Base-by-base conservation (phyloP, 2,888 invertebrate species). In the Ceriagrion tenellum region DNA sequence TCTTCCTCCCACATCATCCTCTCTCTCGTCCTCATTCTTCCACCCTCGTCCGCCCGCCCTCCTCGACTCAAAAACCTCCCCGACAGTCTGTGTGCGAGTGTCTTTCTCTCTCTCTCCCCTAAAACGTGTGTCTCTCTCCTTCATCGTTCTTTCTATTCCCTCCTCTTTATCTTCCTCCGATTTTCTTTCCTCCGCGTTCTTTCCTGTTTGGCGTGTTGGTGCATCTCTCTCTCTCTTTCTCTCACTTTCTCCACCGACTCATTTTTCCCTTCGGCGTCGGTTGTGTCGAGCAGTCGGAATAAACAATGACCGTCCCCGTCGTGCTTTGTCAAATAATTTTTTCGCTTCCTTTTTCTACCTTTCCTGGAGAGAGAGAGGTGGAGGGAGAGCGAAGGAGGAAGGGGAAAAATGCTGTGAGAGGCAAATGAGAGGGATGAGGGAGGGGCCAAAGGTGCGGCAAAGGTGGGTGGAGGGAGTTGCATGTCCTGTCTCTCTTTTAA, bases 241-340 rank as follows among this genome's bases (percentile, higher is more conserved):
- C 30, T n/a, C 59, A 59, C 16, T 91, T 23, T 89, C 55, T 13
- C 89, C 10, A 0, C 89, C 23, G 2, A 47, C 89, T 55, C 23
- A 26, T 26, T 89, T 55, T n/a, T 55, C 89, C 47, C 26, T 6
- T 55, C 89, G 0, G 26, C 91, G 30, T 91, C 63, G 81, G 81
- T 35, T 91, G 59, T 91, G 91, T 63, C 63, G 91, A 93, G 93
- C 93, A 93, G 35, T 47, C 23, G 91, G 91, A 35, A 91, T 35
- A 91, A 91, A 93, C 69, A 93, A 93, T 93, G 93, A 81, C 93
- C 47, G 35, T 59, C 93, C n/a, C 69, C 23, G 30, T 55, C 23
- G 63, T 69, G 93, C 69, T 93, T 93, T 93, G 56, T 35, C 40
- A 63, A n/a, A 20, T 56, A 69, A 30, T 93, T 69, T 93, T 47